A percentile compares a stretch with the other conserved stretches of the same genome.
Evolutionary conservation across 2,113 vertebrate species (phyloP).

Genomic region (Morphnarchus princeps): DNA sequence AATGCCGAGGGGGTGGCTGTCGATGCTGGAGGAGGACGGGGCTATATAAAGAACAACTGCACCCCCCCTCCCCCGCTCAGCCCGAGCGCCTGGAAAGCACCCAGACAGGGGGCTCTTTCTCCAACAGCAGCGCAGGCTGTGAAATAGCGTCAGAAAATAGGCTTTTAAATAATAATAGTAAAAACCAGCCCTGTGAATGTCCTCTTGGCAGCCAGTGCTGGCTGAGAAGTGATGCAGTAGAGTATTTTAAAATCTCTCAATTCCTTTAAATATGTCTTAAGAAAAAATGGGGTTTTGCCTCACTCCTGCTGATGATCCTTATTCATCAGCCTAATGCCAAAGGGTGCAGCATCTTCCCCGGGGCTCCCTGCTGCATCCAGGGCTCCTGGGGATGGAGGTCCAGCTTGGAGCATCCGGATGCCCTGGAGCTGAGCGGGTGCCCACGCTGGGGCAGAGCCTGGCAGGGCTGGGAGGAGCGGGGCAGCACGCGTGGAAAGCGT

Average conservation of each 20-base stretch:
- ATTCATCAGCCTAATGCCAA: not conserved
- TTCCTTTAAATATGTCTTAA: not conserved
- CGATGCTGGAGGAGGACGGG: not conserved
- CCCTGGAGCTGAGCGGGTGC: not conserved
- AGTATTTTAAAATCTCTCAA: slow-evolving; percentile 22
- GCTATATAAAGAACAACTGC: not conserved
- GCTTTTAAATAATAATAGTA: slow-evolving; percentile 54
- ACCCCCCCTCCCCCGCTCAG: not conserved
- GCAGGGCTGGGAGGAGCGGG: not conserved
- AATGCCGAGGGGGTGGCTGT: not conserved
- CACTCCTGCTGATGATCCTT: not conserved
- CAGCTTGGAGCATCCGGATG: not conserved
- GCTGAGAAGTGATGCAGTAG: slow-evolving; percentile 21
- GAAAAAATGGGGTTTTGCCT: not conserved
- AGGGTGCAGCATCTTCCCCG: not conserved
- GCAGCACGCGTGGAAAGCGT: rapidly evolving
- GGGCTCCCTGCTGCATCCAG: not conserved
- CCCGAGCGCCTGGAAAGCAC: not conserved
- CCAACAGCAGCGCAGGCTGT: slow-evolving; percentile 2
- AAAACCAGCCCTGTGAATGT: not conserved
- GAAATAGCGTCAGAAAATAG: slow-evolving; percentile 33
- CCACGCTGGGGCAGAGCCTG: not conserved
- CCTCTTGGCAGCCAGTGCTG: slow-evolving; percentile 35
- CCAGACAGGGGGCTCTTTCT: slow-evolving; percentile 22
- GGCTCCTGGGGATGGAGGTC: not conserved